These are phyloP conservation scores for Sanderia malayensis DNA, from an alignment of 30 jellyfish, hydroid and myxozoan species.

Conservation along the genomic window DNA sequence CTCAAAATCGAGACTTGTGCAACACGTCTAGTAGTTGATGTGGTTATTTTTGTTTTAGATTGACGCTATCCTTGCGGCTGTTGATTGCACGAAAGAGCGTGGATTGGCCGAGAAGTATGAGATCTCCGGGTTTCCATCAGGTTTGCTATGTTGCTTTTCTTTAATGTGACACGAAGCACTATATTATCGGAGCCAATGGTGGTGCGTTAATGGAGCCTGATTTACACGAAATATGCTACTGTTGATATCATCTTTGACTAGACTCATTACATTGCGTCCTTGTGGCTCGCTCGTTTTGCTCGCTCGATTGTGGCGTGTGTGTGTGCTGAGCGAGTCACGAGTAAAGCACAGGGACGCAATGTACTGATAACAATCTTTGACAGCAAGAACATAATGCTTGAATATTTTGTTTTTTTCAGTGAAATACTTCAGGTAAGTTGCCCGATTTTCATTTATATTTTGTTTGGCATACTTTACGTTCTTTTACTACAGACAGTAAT, in stretches of 20 bases:
- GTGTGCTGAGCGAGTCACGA: too few species aligned
- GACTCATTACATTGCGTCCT: not conserved
- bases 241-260: not conserved
- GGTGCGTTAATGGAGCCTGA: not conserved
- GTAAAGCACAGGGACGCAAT: too few species aligned
- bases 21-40: not conserved
- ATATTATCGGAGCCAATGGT: not conserved
- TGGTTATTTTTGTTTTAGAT: constrained; percentile 55
- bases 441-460: constrained; percentile 7
- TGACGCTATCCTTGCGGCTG: constrained; percentile 89
- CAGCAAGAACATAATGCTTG: not conserved
- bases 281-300: not conserved
- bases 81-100: constrained; percentile 89
- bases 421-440: constrained; percentile 72
- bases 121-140: constrained; percentile 87
- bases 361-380: not conserved
- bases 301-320: not conserved
- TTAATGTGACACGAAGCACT: not conserved
- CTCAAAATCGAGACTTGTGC: not conserved
- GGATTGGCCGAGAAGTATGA: constrained; percentile 64
- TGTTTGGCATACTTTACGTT: too few species aligned
- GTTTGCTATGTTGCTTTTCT: constrained; percentile 6
- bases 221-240: not conserved
- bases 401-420: constrained; percentile 32
- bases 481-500: not conserved